Percentiles rank a stretch among this genome's conserved stretches.
Evolutionary conservation across 30 jellyfish, hydroid and myxozoan species (phyloP).

Genomic region (Hydractinia symbiolongicarpus): DNA sequence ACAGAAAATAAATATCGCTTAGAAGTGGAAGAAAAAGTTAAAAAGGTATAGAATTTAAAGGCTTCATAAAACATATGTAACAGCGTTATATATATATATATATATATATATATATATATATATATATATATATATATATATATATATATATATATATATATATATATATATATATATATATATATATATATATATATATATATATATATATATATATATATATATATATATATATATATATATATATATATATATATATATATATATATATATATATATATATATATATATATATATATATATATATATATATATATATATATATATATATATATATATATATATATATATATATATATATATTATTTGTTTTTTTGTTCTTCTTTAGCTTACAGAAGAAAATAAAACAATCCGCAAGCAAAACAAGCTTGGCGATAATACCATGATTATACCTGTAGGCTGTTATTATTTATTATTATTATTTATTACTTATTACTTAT

Average conservation of each 20-base stretch:
- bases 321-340: neutral
- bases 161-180: neutral
- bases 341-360: neutral
- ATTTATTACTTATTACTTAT: too few species aligned
- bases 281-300: neutral
- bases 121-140: neutral
- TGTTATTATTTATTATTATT: too few species aligned
- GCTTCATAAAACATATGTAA: neutral
- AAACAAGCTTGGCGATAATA: constrained; percentile 48
- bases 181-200: neutral
- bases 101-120: neutral
- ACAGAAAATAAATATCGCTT: constrained; percentile 43
- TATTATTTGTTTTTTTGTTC: neutral
- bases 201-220: neutral
- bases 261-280: neutral
- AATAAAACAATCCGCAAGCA: constrained; percentile 59
- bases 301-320: neutral
- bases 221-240: neutral
- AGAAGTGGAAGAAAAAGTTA: constrained; percentile 29
- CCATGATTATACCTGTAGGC: constrained; percentile 18
- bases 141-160: neutral
- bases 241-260: neutral
- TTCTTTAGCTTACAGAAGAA: constrained; percentile 60
- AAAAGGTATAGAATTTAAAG: constrained; percentile 35
- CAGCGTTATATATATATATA: neutral